Evolutionary conservation across 2,888 invertebrate genomes (phyloP).

Genomic region (Steinernema carpocapsae): DNA sequence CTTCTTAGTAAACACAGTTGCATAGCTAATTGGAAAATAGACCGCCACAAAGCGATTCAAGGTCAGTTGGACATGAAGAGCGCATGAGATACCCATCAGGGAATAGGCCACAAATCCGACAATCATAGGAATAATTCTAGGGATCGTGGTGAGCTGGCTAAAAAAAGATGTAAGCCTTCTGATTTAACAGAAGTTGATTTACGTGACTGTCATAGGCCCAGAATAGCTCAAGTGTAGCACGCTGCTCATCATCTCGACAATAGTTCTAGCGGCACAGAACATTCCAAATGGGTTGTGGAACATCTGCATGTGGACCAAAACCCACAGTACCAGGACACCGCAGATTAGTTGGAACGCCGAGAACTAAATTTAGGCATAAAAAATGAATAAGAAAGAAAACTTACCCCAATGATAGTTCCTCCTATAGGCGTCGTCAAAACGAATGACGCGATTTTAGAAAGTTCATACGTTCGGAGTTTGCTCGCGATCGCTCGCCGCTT

Average conservation of each 20-base stretch:
- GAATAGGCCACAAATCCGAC: not conserved
- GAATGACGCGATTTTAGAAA: too few relatives aligned
- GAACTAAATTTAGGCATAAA: not conserved
- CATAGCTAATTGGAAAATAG: not conserved
- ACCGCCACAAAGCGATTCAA: not conserved
- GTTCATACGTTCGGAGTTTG: too few relatives aligned
- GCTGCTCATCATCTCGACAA: not conserved
- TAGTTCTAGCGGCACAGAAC: not conserved
- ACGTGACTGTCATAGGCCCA: not conserved
- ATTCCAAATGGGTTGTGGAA: constrained; percentile 9
- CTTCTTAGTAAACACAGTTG: not conserved
- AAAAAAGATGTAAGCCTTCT: not conserved
- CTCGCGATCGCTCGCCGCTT: too few relatives aligned
- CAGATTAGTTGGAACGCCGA: too few relatives aligned
- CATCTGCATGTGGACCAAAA: not conserved
- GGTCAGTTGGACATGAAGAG: not conserved
- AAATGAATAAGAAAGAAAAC: not conserved
- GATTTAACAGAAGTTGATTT: not conserved
- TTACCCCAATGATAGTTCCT: not conserved
- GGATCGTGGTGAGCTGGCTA: not conserved
- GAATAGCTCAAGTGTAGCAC: not conserved
- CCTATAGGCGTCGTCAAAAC: too few relatives aligned
- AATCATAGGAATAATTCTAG: not conserved
- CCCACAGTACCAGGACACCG: not conserved
- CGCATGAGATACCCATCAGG: not conserved